Evolutionary conservation across 2,888 invertebrate species (phyloP), one percentile per base, ranked within the genome.

Genomic region (Stenolophus ochropezus): DNA sequence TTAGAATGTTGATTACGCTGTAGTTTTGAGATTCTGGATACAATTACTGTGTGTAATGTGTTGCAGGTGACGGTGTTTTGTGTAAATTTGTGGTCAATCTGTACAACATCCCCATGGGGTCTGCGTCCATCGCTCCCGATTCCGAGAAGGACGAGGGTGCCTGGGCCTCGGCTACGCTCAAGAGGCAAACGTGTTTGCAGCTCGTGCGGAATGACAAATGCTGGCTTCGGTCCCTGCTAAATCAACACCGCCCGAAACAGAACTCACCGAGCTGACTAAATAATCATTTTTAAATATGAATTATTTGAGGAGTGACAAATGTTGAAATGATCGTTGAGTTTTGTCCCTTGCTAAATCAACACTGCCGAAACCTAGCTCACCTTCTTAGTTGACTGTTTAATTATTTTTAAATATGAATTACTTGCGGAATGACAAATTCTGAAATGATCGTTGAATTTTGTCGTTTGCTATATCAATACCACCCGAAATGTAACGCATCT

Each of bases 201-300:
- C 78, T 78, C 78, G 78, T 78, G 78, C 78, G 78, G 78, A 78
- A 78, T 78, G 78, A 78, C 78, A 78, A 78, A 78, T 78, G 78
- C 47, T 53, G 75, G 27, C 56, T 47, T 33, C 49, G 49, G 47
- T 23, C 25, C 21, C 20, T 23, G 58, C 58, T 51, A 8, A 42
- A 42, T 42, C 11, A 11, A 42, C 33, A 42, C 33, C 33, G 11
- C 33, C 33, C 33, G 8, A 42, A 11, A 42, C 6, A 42, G 4
- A 8, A 11, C 33, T 42, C 11, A n/a, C n/a, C n/a, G n/a, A n/a
- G n/a, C n/a, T n/a, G n/a, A n/a, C n/a, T n/a, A n/a, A n/a, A n/a
- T n/a, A n/a, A n/a, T n/a, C n/a, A n/a, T n/a, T n/a, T n/a, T n/a
- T n/a, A n/a, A n/a, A n/a, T n/a, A n/a, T n/a, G n/a, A n/a, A n/a